Base-by-base conservation (phyloP, 1,140 invertebrate species). In the Eupristina koningsbergeri region DNA sequence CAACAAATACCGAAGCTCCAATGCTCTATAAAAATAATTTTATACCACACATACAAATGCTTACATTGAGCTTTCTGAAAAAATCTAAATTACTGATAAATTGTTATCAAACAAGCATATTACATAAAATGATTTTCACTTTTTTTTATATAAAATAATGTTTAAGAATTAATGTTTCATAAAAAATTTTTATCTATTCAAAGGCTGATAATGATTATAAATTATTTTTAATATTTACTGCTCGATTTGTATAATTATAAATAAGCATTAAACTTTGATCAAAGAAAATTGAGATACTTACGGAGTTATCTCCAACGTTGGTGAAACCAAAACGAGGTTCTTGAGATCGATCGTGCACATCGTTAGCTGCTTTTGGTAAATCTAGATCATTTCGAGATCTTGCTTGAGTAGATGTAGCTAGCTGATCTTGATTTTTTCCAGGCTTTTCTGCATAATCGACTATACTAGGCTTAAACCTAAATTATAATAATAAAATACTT, bases 261-360 rank as follows among this genome's bases (percentile, higher is more conserved):
- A n/a, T 15, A 19, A 69, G 63, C 26, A 39, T 53, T 58, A 83
- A 13, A 0, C 53, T 77, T 78, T 61, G 13, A 22, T 77, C 78
- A 29, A 82, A 41, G 29, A 67, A 80, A 82, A 81, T 80, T 34
- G 74, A 84, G 41, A 75, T 85, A 61, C 80, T 85, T 58, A 85
- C 84, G 31, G 47, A 67, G 39, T 58, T 84, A 64, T 81, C 87
- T 7, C 88, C 92, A 9, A 91, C 84, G 84, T 89, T 91, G 1
- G 89, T 90, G 76, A 92, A 92, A 17, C 92, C 91, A 74, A 92
- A 92, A 86, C 92, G 86, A 0, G 92, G 87, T 74, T 93, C 92
- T 61, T 92, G 91, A 53, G 61, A 87, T 7, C 91, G 89, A 78
- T 92, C 91, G 26, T 79, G 84, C 81, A 87, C 78, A 84, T 92